phyloP scores from a whole-genome alignment of 2,888 invertebrate genomes.

The Andrena marginata region DNA sequence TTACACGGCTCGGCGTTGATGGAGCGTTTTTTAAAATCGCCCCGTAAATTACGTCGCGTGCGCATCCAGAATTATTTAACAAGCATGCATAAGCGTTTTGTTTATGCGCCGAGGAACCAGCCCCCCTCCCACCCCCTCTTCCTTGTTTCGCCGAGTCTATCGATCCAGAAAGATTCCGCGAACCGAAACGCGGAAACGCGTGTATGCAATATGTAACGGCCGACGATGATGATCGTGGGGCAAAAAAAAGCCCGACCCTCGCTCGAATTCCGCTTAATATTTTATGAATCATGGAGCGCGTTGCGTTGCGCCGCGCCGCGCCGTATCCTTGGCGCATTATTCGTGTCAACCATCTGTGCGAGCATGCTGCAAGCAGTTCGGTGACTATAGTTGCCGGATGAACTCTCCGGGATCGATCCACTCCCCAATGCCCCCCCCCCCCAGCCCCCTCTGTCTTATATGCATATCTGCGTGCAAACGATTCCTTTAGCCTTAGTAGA shows the following conservation, averaged over 20 bases:
- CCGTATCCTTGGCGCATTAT: constrained; percentile 54
- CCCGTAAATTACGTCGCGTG: constrained; percentile 47
- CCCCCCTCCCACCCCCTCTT: neutral
- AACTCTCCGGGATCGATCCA: constrained; percentile 62
- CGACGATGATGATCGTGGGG: constrained; percentile 22
- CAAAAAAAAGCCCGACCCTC: constrained; percentile 21
- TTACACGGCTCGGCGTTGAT: neutral
- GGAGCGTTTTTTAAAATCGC: constrained; percentile 12
- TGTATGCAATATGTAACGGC: neutral
- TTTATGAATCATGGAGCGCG: constrained; percentile 57
- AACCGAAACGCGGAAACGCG: constrained; percentile 55
- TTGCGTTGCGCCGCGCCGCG: constrained; percentile 38
- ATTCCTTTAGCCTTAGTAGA: constrained; percentile 17
- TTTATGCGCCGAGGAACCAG: constrained; percentile 35
- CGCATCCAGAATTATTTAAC: constrained; percentile 51
- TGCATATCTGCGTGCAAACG: constrained; percentile 45
- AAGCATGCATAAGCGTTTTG: constrained; percentile 50
- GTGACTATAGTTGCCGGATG: constrained; percentile 58
- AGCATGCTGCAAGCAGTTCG: constrained; percentile 29
- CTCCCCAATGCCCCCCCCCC: constrained; percentile 36
- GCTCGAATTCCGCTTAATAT: constrained; percentile 62
- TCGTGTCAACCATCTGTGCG: constrained; percentile 68
- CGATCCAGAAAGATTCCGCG: constrained; percentile 48
- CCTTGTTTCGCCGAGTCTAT: constrained; percentile 10
- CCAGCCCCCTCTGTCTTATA: constrained; percentile 31